Evolutionary conservation across 1,140 invertebrate species (phyloP).

Genomic region (Tetraneura akinire): DNA sequence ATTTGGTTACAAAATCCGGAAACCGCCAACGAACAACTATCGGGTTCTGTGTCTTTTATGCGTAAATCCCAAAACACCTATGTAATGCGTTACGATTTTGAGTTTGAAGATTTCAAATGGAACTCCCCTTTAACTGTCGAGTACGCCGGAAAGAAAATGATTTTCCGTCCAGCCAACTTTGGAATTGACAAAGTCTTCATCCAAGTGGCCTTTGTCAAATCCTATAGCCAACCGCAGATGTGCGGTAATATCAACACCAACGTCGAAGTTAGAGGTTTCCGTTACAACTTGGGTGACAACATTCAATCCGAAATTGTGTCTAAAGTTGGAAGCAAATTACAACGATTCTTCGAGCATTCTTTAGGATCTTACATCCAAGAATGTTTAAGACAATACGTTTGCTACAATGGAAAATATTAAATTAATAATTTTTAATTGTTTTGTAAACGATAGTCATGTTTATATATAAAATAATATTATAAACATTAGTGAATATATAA

Average conservation of each 20-base stretch:
- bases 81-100: not conserved
- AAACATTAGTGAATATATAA: not conserved
- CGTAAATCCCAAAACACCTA: not conserved
- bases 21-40: not conserved
- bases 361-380: not conserved
- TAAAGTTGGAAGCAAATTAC: not conserved
- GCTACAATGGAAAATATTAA: not conserved
- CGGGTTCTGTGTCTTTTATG: not conserved
- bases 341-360: constrained; percentile 6
- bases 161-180: not conserved
- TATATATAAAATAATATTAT: not conserved
- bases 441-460: not conserved
- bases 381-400: not conserved
- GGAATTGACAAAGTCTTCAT: not conserved
- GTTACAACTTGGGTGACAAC: not conserved
- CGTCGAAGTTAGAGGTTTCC: not conserved
- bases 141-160: not conserved
- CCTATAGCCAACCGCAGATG: not conserved
- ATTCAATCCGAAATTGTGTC: not conserved
- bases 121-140: not conserved
- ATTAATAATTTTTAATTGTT: not conserved
- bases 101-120: not conserved
- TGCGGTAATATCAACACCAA: not conserved
- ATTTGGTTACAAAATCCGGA: not conserved
- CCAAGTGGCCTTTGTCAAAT: not conserved